phyloP scores from a whole-genome alignment of 2,113 vertebrate genomes.

The Euleptes europaea region DNA sequence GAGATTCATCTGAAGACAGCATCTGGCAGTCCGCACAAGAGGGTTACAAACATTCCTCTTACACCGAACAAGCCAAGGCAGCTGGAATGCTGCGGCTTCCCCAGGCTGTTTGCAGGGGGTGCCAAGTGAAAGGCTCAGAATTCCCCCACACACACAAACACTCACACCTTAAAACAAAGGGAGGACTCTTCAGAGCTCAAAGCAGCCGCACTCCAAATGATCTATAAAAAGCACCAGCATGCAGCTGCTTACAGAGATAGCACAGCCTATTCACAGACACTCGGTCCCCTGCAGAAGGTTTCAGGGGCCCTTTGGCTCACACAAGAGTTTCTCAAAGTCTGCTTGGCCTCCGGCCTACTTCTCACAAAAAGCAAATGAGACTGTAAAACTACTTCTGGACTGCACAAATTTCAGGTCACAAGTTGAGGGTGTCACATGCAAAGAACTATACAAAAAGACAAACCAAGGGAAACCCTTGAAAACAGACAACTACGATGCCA shows the following conservation, averaged over 20 bases:
- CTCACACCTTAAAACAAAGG: not conserved
- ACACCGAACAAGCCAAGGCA: not conserved
- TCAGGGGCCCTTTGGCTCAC: not conserved
- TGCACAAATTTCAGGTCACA: not conserved
- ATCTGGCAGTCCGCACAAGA: too few relatives aligned
- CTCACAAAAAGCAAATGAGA: too few relatives aligned
- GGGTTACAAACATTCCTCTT: too few relatives aligned
- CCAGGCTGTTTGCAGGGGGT: not conserved
- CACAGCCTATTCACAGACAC: too few relatives aligned
- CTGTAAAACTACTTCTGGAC: not conserved
- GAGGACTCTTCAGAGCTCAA: not conserved
- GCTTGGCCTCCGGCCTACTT: not conserved
- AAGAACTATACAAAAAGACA: too few relatives aligned
- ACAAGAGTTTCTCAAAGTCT: not conserved
- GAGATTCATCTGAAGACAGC: too few relatives aligned
- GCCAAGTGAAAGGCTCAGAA: not conserved
- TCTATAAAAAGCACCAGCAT: not conserved
- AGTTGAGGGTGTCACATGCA: not conserved
- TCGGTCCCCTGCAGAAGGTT: not conserved
- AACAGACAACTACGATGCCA: not conserved
- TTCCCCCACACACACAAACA: not conserved
- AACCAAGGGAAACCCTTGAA: not conserved
- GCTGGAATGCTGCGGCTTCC: not conserved
- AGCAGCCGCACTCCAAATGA: not conserved
- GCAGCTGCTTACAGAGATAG: not conserved